Base-by-base conservation (phyloP, 2,113 vertebrate genomes). In the Myotis brandtii region DNA sequence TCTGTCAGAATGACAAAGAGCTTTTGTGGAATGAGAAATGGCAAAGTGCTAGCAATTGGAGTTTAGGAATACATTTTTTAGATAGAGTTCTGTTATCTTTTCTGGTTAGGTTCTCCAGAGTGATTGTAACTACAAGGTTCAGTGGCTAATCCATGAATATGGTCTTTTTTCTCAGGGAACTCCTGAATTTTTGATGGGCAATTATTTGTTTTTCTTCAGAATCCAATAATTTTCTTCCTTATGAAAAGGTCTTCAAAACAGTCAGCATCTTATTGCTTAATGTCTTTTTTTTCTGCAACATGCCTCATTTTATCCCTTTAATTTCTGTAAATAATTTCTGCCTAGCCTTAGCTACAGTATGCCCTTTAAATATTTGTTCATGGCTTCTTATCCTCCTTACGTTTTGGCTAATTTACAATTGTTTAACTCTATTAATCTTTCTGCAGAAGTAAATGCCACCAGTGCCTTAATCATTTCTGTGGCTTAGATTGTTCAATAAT, bases 321-420 rank as follows among this genome's bases (percentile, higher is more conserved):
- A 91, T 96, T 96, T 97, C 86, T 95, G 96, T 92, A 96, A 98
- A 97, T 97, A 97, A 77, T 81, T 95, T 76, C 46, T 89, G 43
- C 69, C 69, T 94, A 59, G 91, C 59, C 83, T 95, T 93, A 21
- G 70, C 67, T 86, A 79, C 54, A 66, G 91, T 84, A 59, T 85
- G 86, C 79, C 91, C 89, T 97, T 97, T 96, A 96, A 98, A 97
- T 97, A 97, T 97, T 97, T 97, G 94, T 91, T 96, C 97, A 75
- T 87, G 75, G 84, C 46, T 91, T 94, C 94, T 86, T 76, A 94
- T 97, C 80, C 86, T 94, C 84, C 75, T 95, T 93, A 95, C 80
- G 91, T 83, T 96, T 97, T 94, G 94, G 48, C 85, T 80, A 94
- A 84, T 86, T 97, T 97, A 95, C 43, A 96, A 73, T 83, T 97